Evolutionary conservation across 2,113 vertebrate genomes (phyloP).

Genomic region (Mus spicilegus): DNA sequence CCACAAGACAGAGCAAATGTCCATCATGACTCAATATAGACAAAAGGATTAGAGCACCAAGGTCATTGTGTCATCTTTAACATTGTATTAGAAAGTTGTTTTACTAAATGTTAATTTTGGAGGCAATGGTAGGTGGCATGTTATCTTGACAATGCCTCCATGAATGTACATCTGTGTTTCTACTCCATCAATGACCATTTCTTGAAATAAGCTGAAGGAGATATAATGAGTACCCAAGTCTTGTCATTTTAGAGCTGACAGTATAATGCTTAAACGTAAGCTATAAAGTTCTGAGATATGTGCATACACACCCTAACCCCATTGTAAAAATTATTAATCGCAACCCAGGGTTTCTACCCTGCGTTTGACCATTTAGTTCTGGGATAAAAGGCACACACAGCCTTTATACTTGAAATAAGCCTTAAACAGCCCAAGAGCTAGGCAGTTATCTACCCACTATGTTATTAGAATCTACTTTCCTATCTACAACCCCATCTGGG

Average conservation of each 20-base stretch:
- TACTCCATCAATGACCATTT: neutral
- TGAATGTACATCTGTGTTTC: neutral
- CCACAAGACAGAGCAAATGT: slow-evolving; percentile 19
- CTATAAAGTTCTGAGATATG: neutral
- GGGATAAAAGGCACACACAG: too few relatives aligned
- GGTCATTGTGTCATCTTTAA: slow-evolving; percentile 15
- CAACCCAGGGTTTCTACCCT: too few relatives aligned
- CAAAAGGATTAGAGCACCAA: neutral
- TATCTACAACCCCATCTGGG: too few relatives aligned
- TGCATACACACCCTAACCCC: too few relatives aligned
- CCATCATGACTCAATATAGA: slow-evolving; percentile 30
- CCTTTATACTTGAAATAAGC: too few relatives aligned
- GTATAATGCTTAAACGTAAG: neutral
- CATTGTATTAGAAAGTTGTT: slow-evolving; percentile 49
- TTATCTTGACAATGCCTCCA: neutral
- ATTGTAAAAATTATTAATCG: too few relatives aligned
- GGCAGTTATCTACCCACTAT: too few relatives aligned
- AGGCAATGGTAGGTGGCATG: neutral
- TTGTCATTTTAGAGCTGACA: neutral
- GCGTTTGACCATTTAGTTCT: too few relatives aligned
- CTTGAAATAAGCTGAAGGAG: neutral
- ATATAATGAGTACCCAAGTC: neutral
- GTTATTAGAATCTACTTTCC: too few relatives aligned
- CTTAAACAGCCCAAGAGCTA: too few relatives aligned
- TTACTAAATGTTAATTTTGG: slow-evolving; percentile 46